Evolutionary conservation across 2,797 vertebrate genomes (phyloP).

Genomic region (Clamator glandarius): DNA sequence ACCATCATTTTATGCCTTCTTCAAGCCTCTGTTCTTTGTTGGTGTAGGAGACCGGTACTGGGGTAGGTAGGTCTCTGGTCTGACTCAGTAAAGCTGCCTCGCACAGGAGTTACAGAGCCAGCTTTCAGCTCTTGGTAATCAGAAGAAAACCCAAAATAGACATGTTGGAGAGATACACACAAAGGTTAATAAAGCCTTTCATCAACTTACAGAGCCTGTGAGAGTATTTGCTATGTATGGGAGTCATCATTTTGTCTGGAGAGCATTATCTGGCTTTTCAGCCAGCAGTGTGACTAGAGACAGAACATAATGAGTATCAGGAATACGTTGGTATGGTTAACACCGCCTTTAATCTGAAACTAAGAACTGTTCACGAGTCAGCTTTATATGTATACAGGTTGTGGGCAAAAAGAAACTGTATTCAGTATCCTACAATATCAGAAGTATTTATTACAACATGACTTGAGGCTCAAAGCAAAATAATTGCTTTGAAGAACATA

Average conservation of each 20-base stretch:
- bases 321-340: not conserved
- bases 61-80: not conserved
- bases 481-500: constrained; percentile 50
- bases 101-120: not conserved
- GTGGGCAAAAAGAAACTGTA: not conserved
- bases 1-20: not conserved
- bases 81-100: not conserved
- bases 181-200: constrained; percentile 18
- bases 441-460: constrained; percentile 23
- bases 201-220: not conserved
- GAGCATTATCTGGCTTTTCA: not conserved
- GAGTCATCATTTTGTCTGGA: not conserved
- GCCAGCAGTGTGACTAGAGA: not conserved
- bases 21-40: not conserved
- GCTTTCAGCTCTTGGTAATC: not conserved
- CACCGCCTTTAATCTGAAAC: not conserved
- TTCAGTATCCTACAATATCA: not conserved
- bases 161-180: not conserved
- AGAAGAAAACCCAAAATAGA: not conserved
- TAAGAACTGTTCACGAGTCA: not conserved
- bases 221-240: not conserved
- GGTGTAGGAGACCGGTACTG: not conserved
- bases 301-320: not conserved
- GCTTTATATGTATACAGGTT: not conserved
- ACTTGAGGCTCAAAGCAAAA: constrained; percentile 16